phyloP scores from a whole-genome alignment of 2,797 vertebrate genomes.

The Semotilus atromaculatus region DNA sequence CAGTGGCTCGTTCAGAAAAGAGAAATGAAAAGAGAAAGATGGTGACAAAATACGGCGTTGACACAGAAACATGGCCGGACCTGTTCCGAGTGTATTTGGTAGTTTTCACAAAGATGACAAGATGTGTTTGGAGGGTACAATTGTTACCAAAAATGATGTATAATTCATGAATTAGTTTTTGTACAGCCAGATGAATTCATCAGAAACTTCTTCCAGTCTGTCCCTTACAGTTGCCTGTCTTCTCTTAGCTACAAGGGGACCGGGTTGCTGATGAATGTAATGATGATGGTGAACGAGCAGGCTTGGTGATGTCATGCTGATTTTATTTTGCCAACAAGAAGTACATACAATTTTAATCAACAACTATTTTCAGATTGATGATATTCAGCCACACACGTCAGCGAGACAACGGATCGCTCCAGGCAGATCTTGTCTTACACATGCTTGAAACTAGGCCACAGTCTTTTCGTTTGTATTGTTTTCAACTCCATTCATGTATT shows the following conservation, averaged over 20 bases:
- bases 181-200: slow-evolving; percentile 66
- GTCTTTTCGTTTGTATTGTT: slow-evolving; percentile 73
- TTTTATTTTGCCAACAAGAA: slow-evolving; percentile 54
- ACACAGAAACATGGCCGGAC: slow-evolving; percentile 73
- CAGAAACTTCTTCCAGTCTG: slow-evolving; percentile 59
- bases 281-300: slow-evolving; percentile 65
- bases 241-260: slow-evolving; percentile 64
- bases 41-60: slow-evolving; percentile 68
- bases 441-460: slow-evolving; percentile 75
- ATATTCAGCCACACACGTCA: slow-evolving; percentile 64
- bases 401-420: slow-evolving; percentile 73
- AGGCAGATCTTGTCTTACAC: slow-evolving; percentile 76
- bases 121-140: slow-evolving; percentile 64
- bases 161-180: slow-evolving; percentile 61
- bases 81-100: slow-evolving; percentile 74
- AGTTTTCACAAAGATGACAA: slow-evolving; percentile 71
- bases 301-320: slow-evolving; percentile 60
- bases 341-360: slow-evolving; percentile 43
- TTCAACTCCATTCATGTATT: slow-evolving; percentile 48
- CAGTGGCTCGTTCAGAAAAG: slow-evolving; percentile 62
- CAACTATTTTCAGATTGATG: slow-evolving; percentile 64
- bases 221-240: slow-evolving; percentile 68
- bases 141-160: slow-evolving; percentile 58
- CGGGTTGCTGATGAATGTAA: slow-evolving; percentile 80
- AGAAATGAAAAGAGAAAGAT: slow-evolving; percentile 61